Conservation (phyloP, 2,888 invertebrate genomes). For the Ectemnius continuus region DNA sequence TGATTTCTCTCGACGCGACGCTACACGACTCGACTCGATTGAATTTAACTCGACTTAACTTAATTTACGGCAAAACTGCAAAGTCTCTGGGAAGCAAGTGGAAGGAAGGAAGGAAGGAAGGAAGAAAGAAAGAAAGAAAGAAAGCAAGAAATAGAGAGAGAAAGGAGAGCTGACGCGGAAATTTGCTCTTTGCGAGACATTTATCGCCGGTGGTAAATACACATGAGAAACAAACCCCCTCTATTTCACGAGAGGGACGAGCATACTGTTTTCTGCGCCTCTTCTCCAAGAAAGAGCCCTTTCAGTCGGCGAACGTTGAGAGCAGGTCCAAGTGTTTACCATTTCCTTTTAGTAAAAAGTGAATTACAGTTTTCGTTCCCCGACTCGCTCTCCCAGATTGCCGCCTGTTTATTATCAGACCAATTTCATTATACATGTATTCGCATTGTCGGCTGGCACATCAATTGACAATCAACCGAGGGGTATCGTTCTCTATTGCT, state of each 20-base stretch:
- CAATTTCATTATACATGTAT: not conserved
- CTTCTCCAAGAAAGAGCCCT: too few relatives aligned
- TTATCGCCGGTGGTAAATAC: slow-evolving; percentile 70
- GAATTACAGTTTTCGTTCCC: too few relatives aligned
- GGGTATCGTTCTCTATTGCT: slow-evolving; percentile 37
- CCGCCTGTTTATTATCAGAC: not conserved
- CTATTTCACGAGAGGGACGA: too few relatives aligned
- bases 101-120: not conserved
- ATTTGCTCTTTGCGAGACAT: slow-evolving; percentile 62
- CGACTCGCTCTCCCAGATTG: too few relatives aligned
- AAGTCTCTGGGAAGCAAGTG: not conserved
- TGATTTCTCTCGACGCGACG: not conserved
- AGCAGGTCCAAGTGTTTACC: slow-evolving; percentile 30
- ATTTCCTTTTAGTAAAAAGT: too few relatives aligned
- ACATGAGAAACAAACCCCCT: slow-evolving; percentile 21
- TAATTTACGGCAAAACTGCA: not conserved
- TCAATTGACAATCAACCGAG: slow-evolving; percentile 56
- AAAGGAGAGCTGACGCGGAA: slow-evolving; percentile 42
- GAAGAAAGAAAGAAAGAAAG: not conserved
- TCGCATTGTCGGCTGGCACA: slow-evolving; percentile 25
- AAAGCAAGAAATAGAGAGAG: not conserved
- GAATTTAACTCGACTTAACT: slow-evolving; percentile 18
- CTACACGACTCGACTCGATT: too few relatives aligned
- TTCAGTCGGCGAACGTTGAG: slow-evolving; percentile 9
- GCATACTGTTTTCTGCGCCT: too few relatives aligned